Evolutionary conservation across 2,888 invertebrate genomes (phyloP), one percentile per base, ranked within the genome.

Genomic region (Laspeyria flexula): DNA sequence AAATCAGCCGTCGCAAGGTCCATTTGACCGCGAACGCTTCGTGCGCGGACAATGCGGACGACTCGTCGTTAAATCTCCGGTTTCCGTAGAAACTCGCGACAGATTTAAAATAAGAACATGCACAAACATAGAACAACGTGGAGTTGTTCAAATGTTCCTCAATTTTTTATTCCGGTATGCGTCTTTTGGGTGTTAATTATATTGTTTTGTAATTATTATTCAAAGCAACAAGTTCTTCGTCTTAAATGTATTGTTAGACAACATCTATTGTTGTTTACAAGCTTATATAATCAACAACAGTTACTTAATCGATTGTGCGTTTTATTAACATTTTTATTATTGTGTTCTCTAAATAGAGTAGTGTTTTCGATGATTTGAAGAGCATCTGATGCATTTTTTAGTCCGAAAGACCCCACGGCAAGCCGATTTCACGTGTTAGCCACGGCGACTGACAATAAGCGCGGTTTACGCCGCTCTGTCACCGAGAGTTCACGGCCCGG

Each of bases 11-110:
- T 83, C 77, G 73, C 81, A 75, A 77, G 75, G 75, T 77, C 79
- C 79, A 78, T 79, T 81, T 73, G 71, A 76, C 73, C 65, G 70
- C 71, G 75, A 77, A 74, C 75, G 78, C 81, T 85, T 76, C 90
- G 90, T 90, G 89, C 77, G 75, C 79, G 88, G 88, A 89, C 90
- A 90, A 90, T 90, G 73, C 84, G 77, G 90, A 90, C 87, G 88
- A 86, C 81, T 73, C 82, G 83, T 90, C 89, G 88, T 91, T 86
- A 90, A 91, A 83, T 86, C 83, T 82, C 80, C 75, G 78, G 83
- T 89, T 89, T 90, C 89, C 88, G 86, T 75, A 85, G 88, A 89
- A 90, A 89, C 77, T 74, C 79, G 78, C 79, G 78, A 77, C 85
- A 83, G 81, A 81, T 86, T 90, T 86, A 87, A 86, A 90, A 89